Base-by-base conservation (phyloP, 2,797 vertebrate genomes). In the Ctenopoma multispine region DNA sequence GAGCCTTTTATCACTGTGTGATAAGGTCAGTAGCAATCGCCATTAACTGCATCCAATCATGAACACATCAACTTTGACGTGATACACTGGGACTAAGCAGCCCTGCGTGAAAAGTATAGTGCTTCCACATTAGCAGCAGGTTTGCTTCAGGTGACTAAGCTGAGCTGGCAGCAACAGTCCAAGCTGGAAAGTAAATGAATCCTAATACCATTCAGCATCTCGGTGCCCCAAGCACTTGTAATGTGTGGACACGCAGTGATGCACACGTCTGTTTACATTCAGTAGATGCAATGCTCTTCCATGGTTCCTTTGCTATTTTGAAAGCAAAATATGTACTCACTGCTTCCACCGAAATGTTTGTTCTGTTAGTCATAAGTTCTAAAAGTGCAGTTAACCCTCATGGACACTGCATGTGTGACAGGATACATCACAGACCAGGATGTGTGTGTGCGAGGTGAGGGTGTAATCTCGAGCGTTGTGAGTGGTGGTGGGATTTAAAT, bases 401-500 rank as follows among this genome's bases (percentile, higher is more conserved):
- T 55, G 49, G 14, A 23, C 11, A 29, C 20, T n/a, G n/a, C 38
- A 23, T 47, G 56, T 62, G 2, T 44, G 53, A 63, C 54, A 55
- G 34, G 62, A 71, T 36, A 24, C 40, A 50, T 49, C n/a, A 0
- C 41, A 44, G 20, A 14, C 34, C 11, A 49, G 9, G 49, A 40
- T 54, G 59, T 75, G 6, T 23, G 54, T 55, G 48, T 72, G 29
- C 10, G 44, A n/a, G 27, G 40, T 21, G 29, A 17, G 38, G 8
- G 34, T 47, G 64, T 18, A 43, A n/a, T n/a, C n/a, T n/a, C 8
- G 17, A 44, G 43, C 15, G 3, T 54, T 49, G 68, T n/a, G 67
- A 29, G 54, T 34, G 40, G 54, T 56, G 70, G 47, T 63, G 62
- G 41, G 41, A 47, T 73, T 70, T 78, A 81, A 80, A 79, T 53